A percentile compares a stretch with the other conserved stretches of the same genome.
Conservation (phyloP, 2,113 vertebrate species). For the Elgaria multicarinata region DNA sequence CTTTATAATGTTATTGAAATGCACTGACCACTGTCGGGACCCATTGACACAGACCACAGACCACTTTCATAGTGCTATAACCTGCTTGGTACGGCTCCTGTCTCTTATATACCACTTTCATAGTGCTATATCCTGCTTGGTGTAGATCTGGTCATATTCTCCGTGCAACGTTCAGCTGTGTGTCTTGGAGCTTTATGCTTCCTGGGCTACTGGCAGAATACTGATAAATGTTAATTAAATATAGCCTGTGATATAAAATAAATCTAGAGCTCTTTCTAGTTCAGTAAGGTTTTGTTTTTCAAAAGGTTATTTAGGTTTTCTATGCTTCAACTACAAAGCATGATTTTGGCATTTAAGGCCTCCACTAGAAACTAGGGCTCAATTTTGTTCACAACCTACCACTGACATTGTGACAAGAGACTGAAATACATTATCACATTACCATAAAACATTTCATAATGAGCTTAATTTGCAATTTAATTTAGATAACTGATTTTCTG, state of each 20-base stretch:
- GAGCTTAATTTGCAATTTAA: conserved; percentile 62
- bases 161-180: conserved; percentile 41
- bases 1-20: too few species aligned
- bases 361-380: conserved; percentile 32
- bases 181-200: conserved; percentile 56
- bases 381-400: conserved; percentile 24
- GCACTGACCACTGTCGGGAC: too few species aligned
- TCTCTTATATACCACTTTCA: too few species aligned
- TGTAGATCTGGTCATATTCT: too few species aligned
- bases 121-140: too few species aligned
- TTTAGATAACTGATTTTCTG: conserved; percentile 54
- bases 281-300: conserved; percentile 53
- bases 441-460: conserved; percentile 49
- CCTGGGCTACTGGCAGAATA: conserved; percentile 50
- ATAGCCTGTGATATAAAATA: conserved; percentile 47
- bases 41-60: too few species aligned
- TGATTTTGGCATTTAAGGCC: conserved; percentile 38
- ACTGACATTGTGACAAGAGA: conserved; percentile 16
- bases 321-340: conserved; percentile 20
- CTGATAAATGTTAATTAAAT: conserved; percentile 70
- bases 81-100: too few species aligned
- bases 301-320: conserved; percentile 42
- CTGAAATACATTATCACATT: conserved; percentile 46
- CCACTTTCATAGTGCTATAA: too few species aligned
- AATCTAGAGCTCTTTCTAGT: conserved; percentile 40